Percentiles rank a stretch among this genome's conserved stretches.
Evolutionary conservation across 2,888 invertebrate genomes (phyloP).

Genomic region (Xylophagus ater): DNA sequence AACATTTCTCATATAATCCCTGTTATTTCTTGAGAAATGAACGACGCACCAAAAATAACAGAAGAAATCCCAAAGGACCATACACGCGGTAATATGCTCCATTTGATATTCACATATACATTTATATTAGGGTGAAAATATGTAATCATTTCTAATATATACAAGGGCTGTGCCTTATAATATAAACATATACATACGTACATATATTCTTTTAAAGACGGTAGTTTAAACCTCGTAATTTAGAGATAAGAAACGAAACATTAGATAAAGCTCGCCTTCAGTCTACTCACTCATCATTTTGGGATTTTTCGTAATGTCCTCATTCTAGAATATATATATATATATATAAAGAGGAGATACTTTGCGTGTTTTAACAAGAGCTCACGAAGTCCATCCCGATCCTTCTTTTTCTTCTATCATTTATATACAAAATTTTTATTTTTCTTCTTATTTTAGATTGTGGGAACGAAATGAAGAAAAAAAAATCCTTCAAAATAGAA

Average conservation of each 20-base stretch:
- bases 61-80: neutral
- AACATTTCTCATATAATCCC: conserved; percentile 12
- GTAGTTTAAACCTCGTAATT: conserved; percentile 12
- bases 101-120: conserved; percentile 3
- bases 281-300: too few relatives aligned
- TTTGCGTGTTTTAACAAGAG: conserved; percentile 3
- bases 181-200: neutral
- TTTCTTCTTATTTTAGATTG: too few relatives aligned
- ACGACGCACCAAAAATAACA: conserved; percentile 1
- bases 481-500: too few relatives aligned
- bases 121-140: neutral
- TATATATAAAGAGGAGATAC: too few relatives aligned
- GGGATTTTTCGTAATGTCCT: conserved; percentile 12
- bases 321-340: conserved; percentile 3
- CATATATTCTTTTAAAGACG: neutral
- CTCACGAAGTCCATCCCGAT: neutral
- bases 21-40: conserved; percentile 11
- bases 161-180: neutral
- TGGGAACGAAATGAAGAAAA: too few relatives aligned
- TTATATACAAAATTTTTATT: too few relatives aligned
- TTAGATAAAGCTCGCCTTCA: conserved; percentile 8
- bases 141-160: neutral
- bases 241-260: conserved; percentile 12
- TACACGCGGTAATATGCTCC: neutral
- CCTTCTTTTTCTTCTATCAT: too few relatives aligned